Evolutionary conservation across 2,888 invertebrate genomes (phyloP), one percentile per base, ranked within the genome.

Genomic region (Micropterix aruncella): DNA sequence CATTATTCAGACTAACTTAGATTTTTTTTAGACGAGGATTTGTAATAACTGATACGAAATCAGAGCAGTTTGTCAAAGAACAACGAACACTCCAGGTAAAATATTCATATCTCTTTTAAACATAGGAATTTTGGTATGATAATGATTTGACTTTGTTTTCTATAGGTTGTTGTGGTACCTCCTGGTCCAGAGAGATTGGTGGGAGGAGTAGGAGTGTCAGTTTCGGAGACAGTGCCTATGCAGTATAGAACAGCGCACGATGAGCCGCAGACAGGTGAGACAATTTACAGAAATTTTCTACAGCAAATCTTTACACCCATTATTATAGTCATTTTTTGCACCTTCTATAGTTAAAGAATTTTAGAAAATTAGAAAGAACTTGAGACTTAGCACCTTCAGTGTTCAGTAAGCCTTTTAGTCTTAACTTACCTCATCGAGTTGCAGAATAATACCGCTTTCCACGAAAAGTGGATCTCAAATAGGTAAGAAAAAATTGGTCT

Each of bases 1-100:
- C 16, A 37, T 37, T 36, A 42, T 42, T 15, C 39, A 41, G 17
- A 7, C n/a, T n/a, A n/a, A n/a, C n/a, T n/a, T n/a, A n/a, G n/a
- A n/a, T n/a, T n/a, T n/a, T n/a, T n/a, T n/a, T 27, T 27, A 27
- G 27, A 12, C 27, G 27, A 7, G 27, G 27, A 27, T 27, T 27
- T 27, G 27, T 27, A 27, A 27, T 12, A 7, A 12, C 27, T 27
- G 27, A 27, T 7, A 7, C 27, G 12, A 27, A 27, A 27, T 27
- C 27, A 7, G 7, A 27, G 7, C 7, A 27, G 12, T 27, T 27
- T 12, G 5, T 27, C 7, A 27, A 27, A 12, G 27, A 27, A 27
- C 27, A 27, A 27, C 27, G 5, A 7, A 27, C n/a, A n/a, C n/a
- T 27, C 27, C 27, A 27, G 27, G 27, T 27, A 27, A 7, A 12